Base-by-base conservation (phyloP, 2,797 vertebrate genomes). In the Acrossocheilus wenchowensis region DNA sequence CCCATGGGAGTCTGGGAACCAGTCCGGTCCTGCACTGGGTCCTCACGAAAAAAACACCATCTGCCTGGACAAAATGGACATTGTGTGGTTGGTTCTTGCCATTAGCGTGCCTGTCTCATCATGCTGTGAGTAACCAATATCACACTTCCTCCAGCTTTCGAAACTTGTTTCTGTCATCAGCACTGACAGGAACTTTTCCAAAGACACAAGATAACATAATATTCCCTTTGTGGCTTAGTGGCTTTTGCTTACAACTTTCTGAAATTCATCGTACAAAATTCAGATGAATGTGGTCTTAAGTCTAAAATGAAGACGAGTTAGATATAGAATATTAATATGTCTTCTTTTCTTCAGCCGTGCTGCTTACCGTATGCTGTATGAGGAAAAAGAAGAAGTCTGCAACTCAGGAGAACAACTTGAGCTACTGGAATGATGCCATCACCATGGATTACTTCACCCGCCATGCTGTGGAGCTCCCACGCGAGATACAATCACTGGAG, bases 391-490 rank as follows among this genome's bases (percentile, higher is more conserved):
- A 97, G 94, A 99, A 99, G 95, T 96, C 97, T 0, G 95, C 98
- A 71, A 97, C 96, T 93, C 98, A 98, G 11, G 98, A 99, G 95
- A 99, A 97, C 94, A 99, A 98, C 92, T 95, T 99, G 95, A 99
- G 98, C 95, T 99, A 99, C 91, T 99, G 98, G 98, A 99, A 99
- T 94, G 98, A 99, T 2, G 97, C 98, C 92, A 99, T 99, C 94
- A 99, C 98, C 90, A 99, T 99, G 98, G 98, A 99, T 94, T 99
- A 99, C 95, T 99, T 99, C 94, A 99, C 96, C 95, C 95, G 96
- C 78, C 97, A 99, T 4, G 98, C 98, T 0, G 98, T 99, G 87
- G 98, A 99, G 94, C 93, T 99, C 74, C 98, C 98, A 0, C 95
- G 97, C 91, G 98, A 99, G 94, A 99, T 99, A 91, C 97, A 98